Percentiles rank a stretch among this genome's conserved stretches.
These are phyloP conservation scores for Amphipoea lucens DNA, from an alignment of 2,888 invertebrate genomes.

Conservation along the genomic window DNA sequence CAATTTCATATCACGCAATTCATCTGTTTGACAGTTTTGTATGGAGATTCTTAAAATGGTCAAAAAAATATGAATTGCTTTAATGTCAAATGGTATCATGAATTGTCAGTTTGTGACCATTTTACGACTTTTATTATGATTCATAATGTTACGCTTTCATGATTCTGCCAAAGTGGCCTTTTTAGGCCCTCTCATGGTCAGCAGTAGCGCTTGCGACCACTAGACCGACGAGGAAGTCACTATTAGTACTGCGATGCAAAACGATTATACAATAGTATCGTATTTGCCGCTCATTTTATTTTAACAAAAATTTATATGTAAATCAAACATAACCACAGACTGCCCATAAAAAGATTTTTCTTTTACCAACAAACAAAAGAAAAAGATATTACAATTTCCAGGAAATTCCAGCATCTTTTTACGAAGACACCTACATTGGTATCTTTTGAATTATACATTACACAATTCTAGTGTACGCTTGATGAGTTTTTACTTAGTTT, in stretches of 20 bases:
- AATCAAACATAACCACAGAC: neutral
- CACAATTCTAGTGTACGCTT: slow-evolving; percentile 45
- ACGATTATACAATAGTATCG: neutral
- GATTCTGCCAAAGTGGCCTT: no score
- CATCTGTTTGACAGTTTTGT: no score
- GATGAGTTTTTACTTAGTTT: slow-evolving; percentile 35
- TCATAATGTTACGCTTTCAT: no score
- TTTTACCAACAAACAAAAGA: slow-evolving; percentile 28
- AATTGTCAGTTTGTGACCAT: no score
- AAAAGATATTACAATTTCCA: slow-evolving; percentile 30
- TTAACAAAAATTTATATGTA: neutral
- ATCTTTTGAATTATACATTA: slow-evolving; percentile 58
- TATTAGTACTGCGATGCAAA: neutral
- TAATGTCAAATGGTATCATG: no score
- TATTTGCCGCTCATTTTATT: neutral
- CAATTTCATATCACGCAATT: no score
- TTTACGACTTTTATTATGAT: no score
- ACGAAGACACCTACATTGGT: slow-evolving; percentile 32
- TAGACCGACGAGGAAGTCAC: neutral
- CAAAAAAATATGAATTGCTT: no score
- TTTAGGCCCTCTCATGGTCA: no score
- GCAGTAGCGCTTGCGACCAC: neutral
- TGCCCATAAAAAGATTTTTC: slow-evolving; percentile 12
- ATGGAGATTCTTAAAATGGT: no score
- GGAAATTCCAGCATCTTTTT: slow-evolving; percentile 58